These are phyloP conservation scores for Sepiola atlantica DNA, from an alignment of 2,888 invertebrate species.

Conservation along the genomic window DNA sequence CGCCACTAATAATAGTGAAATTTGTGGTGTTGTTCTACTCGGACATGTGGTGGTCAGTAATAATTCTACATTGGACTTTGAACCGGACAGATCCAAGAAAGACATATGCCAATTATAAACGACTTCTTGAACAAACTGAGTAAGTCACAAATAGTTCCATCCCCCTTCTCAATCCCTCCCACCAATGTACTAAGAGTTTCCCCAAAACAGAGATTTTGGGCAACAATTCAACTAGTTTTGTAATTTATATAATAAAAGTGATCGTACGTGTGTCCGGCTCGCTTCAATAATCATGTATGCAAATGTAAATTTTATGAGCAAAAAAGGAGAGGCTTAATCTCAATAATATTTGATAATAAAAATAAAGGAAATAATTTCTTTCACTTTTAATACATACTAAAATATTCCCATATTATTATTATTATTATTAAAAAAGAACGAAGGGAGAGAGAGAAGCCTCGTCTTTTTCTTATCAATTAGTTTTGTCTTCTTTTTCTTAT, in stretches of 20 bases:
- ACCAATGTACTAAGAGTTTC: neutral
- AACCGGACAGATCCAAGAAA: neutral
- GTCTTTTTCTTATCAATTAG: too few relatives aligned
- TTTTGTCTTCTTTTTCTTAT: too few relatives aligned
- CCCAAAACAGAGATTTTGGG: neutral
- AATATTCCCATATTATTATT: too few relatives aligned
- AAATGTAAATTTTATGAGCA: too few relatives aligned
- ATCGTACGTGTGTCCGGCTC: neutral
- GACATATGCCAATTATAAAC: neutral
- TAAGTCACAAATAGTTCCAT: neutral
- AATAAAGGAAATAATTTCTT: too few relatives aligned
- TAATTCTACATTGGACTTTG: neutral
- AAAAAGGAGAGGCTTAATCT: too few relatives aligned
- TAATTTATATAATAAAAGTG: neutral
- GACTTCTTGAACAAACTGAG: neutral
- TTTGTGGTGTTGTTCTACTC: neutral
- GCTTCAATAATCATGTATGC: too few relatives aligned
- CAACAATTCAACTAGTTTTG: neutral
- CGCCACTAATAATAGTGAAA: neutral
- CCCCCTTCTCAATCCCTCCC: neutral
- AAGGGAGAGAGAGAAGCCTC: too few relatives aligned
- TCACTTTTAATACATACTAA: too few relatives aligned
- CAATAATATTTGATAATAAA: too few relatives aligned
- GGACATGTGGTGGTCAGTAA: neutral
- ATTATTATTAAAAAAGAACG: too few relatives aligned